A percentile compares a stretch with the other conserved stretches of the same genome.
phyloP scores from a whole-genome alignment of 1,140 invertebrate genomes.

The Trichonephila clavipes region DNA sequence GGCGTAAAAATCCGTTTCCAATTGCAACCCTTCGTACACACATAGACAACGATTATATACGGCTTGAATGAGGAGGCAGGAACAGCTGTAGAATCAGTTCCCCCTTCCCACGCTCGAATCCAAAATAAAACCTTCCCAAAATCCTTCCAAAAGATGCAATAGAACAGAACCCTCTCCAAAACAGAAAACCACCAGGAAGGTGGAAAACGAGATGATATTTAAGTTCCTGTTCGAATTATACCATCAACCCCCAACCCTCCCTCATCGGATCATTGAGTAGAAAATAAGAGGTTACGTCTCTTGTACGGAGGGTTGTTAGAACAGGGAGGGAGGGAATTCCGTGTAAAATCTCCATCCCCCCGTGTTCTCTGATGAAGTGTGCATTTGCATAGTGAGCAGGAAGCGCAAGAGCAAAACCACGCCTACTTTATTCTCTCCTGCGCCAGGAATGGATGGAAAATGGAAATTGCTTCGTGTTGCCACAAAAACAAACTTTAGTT shows the following conservation, averaged over 20 bases:
- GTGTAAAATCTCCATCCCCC: conserved; percentile 50
- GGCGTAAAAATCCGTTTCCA: neutral
- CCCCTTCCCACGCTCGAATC: conserved; percentile 29
- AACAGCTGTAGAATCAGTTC: conserved; percentile 73
- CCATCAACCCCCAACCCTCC: conserved; percentile 30
- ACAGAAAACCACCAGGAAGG: conserved; percentile 7
- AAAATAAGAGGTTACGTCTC: conserved; percentile 73
- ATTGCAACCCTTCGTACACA: conserved; percentile 23
- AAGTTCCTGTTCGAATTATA: conserved; percentile 65
- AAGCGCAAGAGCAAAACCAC: conserved; percentile 44
- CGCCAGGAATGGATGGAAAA: conserved; percentile 61
- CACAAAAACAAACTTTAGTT: conserved; percentile 67
- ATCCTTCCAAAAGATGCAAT: conserved; percentile 59
- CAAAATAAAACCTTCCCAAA: neutral
- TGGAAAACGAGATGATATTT: conserved; percentile 71
- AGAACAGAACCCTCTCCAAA: neutral
- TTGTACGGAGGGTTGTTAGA: neutral
- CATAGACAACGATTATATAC: conserved; percentile 8
- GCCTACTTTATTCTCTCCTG: conserved; percentile 46
- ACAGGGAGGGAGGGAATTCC: neutral
- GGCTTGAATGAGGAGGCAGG: neutral
- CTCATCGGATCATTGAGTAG: conserved; percentile 60
- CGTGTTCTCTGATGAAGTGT: conserved; percentile 45
- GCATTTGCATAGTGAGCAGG: conserved; percentile 63
- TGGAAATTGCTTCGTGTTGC: conserved; percentile 68